These are phyloP conservation scores for Malurus leucopterus DNA, from an alignment of 2,797 vertebrate species.

Conservation along the genomic window DNA sequence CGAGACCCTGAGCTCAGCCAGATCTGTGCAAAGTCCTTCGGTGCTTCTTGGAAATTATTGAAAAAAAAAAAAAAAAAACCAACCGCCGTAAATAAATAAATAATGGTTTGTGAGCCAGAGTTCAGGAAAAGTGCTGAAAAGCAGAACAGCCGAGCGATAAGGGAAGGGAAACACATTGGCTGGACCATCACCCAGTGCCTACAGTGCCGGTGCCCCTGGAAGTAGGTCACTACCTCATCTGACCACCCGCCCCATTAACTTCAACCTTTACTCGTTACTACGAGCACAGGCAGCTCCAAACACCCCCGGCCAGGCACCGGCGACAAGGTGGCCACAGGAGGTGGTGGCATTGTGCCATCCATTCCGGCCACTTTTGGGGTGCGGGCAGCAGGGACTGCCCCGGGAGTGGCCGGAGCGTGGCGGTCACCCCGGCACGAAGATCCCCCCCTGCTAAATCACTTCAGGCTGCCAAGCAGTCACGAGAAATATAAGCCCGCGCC, in stretches of 20 bases:
- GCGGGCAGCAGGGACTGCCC: background rate
- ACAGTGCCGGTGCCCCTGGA: background rate
- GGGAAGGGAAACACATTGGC: conserved; percentile 10
- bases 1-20: background rate
- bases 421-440: background rate
- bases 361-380: accelerated
- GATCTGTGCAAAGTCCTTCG: conserved; percentile 26
- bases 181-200: background rate
- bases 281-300: background rate
- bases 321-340: background rate
- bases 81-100: conserved; percentile 1
- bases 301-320: background rate
- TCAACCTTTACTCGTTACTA: conserved; percentile 34
- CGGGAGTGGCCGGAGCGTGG: background rate
- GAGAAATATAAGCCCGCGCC: conserved; percentile 44
- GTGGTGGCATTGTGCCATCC: background rate
- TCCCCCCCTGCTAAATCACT: conserved; percentile 54
- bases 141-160: conserved; percentile 3
- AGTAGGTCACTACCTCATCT: conserved; percentile 51
- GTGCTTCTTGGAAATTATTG: conserved; percentile 27
- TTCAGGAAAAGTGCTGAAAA: conserved; percentile 40
- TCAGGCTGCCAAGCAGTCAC: conserved; percentile 60
- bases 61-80: background rate
- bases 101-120: background rate
- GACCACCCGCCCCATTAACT: conserved; percentile 29